Conservation (phyloP, 2,113 vertebrate genomes). For the Pterocles orientalis region DNA sequence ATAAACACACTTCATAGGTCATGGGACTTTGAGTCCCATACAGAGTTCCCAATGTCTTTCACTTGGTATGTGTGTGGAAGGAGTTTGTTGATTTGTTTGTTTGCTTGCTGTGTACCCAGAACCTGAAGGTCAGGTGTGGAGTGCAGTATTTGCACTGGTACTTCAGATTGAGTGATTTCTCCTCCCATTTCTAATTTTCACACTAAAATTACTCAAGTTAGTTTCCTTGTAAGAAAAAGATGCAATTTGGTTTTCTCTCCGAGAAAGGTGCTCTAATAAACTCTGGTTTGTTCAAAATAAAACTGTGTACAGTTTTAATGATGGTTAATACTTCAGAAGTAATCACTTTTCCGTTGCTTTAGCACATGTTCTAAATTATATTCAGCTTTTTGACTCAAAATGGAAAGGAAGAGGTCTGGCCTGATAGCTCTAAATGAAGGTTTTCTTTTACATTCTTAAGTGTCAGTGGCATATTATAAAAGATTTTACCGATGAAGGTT, state of each 20-base stretch:
- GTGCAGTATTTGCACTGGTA: neutral
- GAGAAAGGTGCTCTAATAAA: neutral
- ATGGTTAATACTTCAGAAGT: neutral
- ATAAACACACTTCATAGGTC: neutral
- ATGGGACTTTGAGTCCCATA: neutral
- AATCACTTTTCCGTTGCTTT: neutral
- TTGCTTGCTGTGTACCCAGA: neutral
- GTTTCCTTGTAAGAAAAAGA: neutral
- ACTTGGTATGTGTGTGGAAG: neutral
- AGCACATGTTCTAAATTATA: neutral
- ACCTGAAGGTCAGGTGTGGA: neutral
- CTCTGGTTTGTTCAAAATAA: neutral
- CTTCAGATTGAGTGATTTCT: neutral
- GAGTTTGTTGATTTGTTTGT: neutral
- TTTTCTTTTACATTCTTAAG: slow-evolving; percentile 28
- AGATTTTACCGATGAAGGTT: slow-evolving; percentile 50
- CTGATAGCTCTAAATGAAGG: neutral
- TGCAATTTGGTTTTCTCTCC: neutral
- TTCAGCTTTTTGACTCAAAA: neutral
- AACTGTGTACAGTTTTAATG: neutral
- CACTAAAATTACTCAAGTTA: neutral
- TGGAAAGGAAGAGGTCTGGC: neutral
- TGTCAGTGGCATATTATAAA: slow-evolving; percentile 32
- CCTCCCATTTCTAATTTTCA: neutral
- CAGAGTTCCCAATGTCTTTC: neutral